Percentiles rank a stretch among this genome's conserved stretches.
phyloP scores from a whole-genome alignment of 2,888 invertebrate genomes.

The Drosophila eohydei region DNA sequence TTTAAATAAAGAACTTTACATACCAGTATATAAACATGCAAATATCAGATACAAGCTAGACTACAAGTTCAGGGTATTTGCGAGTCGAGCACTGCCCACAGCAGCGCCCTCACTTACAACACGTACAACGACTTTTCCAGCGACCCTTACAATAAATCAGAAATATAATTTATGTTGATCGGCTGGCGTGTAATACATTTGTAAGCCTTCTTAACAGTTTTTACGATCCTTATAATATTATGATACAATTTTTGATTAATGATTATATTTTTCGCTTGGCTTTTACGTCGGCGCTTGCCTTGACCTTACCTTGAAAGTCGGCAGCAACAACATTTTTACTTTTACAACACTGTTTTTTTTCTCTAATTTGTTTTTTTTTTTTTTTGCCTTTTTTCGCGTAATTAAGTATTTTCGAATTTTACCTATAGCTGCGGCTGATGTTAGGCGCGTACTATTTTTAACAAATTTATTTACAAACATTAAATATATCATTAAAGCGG shows the following conservation, averaged over 20 bases:
- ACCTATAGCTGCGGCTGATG: constrained; percentile 40
- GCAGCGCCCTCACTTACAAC: not conserved
- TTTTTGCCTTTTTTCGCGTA: constrained; percentile 43
- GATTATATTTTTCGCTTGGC: constrained; percentile 34
- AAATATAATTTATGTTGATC: constrained; percentile 53
- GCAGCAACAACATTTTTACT: constrained; percentile 57
- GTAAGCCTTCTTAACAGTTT: constrained; percentile 26
- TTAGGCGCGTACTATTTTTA: constrained; percentile 64
- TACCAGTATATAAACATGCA: too few relatives aligned
- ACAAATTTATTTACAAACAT: constrained; percentile 54
- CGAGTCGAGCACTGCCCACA: not conserved
- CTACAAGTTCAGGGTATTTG: not conserved
- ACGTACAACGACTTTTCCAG: constrained; percentile 28
- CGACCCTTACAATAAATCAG: constrained; percentile 35
- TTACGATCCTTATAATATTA: constrained; percentile 22
- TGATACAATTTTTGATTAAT: constrained; percentile 58
- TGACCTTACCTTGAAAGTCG: constrained; percentile 74
- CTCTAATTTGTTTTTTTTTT: not conserved
- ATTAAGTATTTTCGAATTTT: constrained; percentile 49
- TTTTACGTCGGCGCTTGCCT: constrained; percentile 67
- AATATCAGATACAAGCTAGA: not conserved
- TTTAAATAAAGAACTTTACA: too few relatives aligned
- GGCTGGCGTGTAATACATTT: constrained; percentile 38
- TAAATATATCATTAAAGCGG: constrained; percentile 73
- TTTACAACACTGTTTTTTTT: constrained; percentile 53